Conservation (phyloP, 92 coral and sea anemone species). For the Pocillopora meandrina region DNA sequence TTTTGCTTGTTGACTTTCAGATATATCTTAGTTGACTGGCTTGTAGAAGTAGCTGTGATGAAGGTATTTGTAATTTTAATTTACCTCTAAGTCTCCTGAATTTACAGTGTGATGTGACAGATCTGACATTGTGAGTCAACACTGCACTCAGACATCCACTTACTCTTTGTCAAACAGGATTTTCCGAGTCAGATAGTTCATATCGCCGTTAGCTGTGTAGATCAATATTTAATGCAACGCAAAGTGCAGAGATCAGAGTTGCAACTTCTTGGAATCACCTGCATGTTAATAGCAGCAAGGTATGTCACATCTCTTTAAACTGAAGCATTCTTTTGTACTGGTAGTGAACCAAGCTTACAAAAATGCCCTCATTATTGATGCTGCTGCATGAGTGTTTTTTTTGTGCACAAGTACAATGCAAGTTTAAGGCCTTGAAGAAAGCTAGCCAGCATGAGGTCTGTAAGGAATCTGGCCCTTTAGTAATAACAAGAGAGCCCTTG, state of each 20-base stretch:
- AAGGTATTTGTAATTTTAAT: conserved; percentile 62
- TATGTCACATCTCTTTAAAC: conserved; percentile 17
- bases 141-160: not conserved
- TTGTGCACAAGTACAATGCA: too few species aligned
- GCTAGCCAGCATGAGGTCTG: too few species aligned
- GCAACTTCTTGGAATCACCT: conserved; percentile 93
- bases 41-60: conserved; percentile 98
- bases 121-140: not conserved
- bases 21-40: conserved; percentile 97
- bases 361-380: too few species aligned
- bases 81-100: not conserved
- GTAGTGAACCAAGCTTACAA: too few species aligned
- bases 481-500: too few species aligned
- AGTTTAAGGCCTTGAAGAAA: too few species aligned
- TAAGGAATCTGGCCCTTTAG: too few species aligned
- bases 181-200: conserved; percentile 94
- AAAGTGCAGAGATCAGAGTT: conserved; percentile 87
- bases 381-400: too few species aligned
- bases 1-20: conserved; percentile 36
- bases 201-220: conserved; percentile 90
- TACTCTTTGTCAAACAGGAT: conserved; percentile 51
- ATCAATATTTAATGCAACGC: conserved; percentile 82
- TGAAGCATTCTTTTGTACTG: too few species aligned
- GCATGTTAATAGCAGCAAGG: conserved; percentile 96
- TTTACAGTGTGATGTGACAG: too few species aligned